These are phyloP conservation scores for Phylloscopus trochiloides DNA, from an alignment of 2,113 vertebrate species.

Conservation along the genomic window DNA sequence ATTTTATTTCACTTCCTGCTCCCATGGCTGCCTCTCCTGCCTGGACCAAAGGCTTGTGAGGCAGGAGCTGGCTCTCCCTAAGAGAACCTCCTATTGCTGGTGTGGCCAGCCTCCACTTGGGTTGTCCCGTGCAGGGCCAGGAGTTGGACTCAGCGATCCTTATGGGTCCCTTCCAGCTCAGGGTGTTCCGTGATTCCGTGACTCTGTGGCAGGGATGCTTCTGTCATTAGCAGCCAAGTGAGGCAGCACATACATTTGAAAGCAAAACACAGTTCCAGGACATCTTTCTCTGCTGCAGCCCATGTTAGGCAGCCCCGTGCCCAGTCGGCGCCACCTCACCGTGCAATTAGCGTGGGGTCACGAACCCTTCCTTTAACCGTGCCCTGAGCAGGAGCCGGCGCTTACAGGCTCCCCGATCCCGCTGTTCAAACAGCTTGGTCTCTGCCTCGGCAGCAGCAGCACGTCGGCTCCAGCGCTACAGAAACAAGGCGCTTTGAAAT, in stretches of 20 bases:
- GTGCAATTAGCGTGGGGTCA: neutral
- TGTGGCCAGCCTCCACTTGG: neutral
- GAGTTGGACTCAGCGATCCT: neutral
- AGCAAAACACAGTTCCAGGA: neutral
- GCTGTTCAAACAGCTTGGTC: neutral
- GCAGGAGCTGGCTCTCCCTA: neutral
- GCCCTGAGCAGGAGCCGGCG: neutral
- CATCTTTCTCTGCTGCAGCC: neutral
- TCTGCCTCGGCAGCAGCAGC: neutral
- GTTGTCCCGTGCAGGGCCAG: neutral
- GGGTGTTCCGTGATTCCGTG: neutral
- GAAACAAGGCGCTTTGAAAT: conserved; percentile 17
- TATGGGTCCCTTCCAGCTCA: neutral
- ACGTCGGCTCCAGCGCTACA: neutral
- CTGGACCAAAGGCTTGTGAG: neutral
- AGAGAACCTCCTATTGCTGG: neutral
- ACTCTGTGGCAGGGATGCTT: neutral
- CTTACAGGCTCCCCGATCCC: neutral
- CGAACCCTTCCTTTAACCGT: neutral
- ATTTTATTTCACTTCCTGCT: neutral
- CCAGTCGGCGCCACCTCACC: neutral
- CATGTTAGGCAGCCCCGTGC: accelerated
- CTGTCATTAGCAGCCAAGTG: neutral
- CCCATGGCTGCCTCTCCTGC: neutral
- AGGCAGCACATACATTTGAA: neutral